Conservation (phyloP, 2,888 invertebrate genomes). For the Aethes cnicana region DNA sequence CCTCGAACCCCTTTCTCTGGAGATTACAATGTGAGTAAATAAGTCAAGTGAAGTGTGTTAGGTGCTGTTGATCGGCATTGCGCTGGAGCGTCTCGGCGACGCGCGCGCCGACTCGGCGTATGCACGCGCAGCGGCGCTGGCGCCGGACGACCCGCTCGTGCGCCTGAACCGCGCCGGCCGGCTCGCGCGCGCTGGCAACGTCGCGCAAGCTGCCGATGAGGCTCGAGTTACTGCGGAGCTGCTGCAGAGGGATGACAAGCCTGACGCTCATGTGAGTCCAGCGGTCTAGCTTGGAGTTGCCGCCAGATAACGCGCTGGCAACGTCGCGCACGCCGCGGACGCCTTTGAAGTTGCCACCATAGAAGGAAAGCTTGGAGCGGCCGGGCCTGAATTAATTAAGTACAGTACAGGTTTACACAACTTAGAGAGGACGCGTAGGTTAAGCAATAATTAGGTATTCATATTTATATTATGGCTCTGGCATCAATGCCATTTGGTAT, state of each 20-base stretch:
- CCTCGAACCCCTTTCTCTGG: too few relatives aligned
- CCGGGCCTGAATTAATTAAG: too few relatives aligned
- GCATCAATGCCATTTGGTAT: too few relatives aligned
- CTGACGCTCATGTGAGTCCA: conserved; percentile 56
- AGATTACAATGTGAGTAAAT: background rate
- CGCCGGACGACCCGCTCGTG: conserved; percentile 59
- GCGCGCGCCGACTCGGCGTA: conserved; percentile 67
- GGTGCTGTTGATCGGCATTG: conserved; percentile 69
- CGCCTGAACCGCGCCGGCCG: conserved; percentile 64
- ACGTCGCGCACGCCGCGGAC: too few relatives aligned
- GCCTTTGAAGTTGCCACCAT: too few relatives aligned
- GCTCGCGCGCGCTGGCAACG: conserved; percentile 57
- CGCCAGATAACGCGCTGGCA: too few relatives aligned
- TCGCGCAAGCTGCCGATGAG: conserved; percentile 52
- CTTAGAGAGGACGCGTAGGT: too few relatives aligned
- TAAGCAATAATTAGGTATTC: too few relatives aligned
- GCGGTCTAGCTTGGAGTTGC: background rate
- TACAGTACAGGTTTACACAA: too few relatives aligned
- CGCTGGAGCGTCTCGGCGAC: conserved; percentile 66
- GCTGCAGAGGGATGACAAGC: conserved; percentile 48
- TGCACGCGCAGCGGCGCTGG: conserved; percentile 53
- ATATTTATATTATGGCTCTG: too few relatives aligned
- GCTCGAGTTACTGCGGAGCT: conserved; percentile 48
- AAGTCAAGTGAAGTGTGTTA: conserved; percentile 33
- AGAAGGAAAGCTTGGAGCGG: too few relatives aligned